A percentile compares a stretch with the other conserved stretches of the same genome.
phyloP scores from a whole-genome alignment of 92 coral and sea anemone genomes.

The Diadumene lineata region DNA sequence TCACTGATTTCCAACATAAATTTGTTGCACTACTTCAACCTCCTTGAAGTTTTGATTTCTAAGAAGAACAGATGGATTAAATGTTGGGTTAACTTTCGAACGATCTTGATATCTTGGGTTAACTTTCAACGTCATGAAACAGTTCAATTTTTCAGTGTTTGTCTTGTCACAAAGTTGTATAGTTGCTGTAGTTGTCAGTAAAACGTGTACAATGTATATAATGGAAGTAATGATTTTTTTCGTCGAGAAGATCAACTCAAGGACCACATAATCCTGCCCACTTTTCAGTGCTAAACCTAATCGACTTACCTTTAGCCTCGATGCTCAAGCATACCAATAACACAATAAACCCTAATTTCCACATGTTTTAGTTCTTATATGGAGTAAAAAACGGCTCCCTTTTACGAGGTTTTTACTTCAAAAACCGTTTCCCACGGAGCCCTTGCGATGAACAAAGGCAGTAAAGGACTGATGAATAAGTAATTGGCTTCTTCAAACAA shows the following conservation, averaged over 20 bases:
- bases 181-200: not conserved
- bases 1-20: too few relatives aligned
- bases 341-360: slow-evolving; percentile 23
- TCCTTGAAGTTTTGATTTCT: too few relatives aligned
- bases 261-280: too few relatives aligned
- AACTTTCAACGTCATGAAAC: too few relatives aligned
- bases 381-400: not conserved
- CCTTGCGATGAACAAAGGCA: slow-evolving; percentile 60
- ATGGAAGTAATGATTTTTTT: not conserved
- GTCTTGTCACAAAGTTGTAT: not conserved
- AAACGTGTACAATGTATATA: not conserved
- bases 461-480: slow-evolving; percentile 65
- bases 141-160: not conserved
- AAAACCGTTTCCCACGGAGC: slow-evolving; percentile 24
- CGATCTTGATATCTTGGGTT: too few relatives aligned
- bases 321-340: slow-evolving; percentile 26
- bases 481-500: slow-evolving; percentile 56
- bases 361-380: slow-evolving; percentile 17
- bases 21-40: too few relatives aligned
- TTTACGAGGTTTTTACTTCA: not conserved
- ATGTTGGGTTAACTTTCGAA: too few relatives aligned
- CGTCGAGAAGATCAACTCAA: not conserved
- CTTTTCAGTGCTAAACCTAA: too few relatives aligned
- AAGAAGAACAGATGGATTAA: too few relatives aligned
- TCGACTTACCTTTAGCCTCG: slow-evolving; percentile 45